Evolutionary conservation across 2,888 invertebrate species (phyloP).

Genomic region (Heliconius hortense): DNA sequence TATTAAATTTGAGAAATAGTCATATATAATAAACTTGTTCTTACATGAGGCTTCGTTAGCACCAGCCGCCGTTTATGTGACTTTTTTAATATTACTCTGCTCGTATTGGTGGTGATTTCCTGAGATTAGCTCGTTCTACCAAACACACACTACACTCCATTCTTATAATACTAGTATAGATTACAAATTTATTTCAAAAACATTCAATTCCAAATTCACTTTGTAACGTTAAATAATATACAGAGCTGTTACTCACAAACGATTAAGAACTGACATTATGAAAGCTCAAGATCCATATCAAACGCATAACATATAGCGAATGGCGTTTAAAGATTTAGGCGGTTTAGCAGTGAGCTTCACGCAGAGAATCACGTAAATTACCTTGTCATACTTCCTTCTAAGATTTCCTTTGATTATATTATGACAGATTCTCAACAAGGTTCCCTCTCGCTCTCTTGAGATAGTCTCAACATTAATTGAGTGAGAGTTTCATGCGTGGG

Average conservation of each 20-base stretch:
- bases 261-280: constrained; percentile 11
- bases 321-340: neutral
- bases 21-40: no score
- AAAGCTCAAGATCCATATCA: constrained; percentile 13
- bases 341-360: neutral
- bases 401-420: neutral
- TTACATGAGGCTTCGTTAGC: no score
- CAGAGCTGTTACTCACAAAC: neutral
- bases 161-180: neutral
- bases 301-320: neutral
- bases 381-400: neutral
- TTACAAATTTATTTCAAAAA: neutral
- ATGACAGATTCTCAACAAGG: neutral
- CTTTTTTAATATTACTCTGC: no score
- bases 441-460: no score
- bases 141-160: neutral
- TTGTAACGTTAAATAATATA: constrained; percentile 13
- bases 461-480: no score
- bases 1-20: no score
- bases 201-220: neutral
- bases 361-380: constrained; percentile 1
- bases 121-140: no score
- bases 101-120: no score
- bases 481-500: no score
- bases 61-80: no score